Conservation (phyloP, 1,140 invertebrate genomes). For the Gryon sp. region DNA sequence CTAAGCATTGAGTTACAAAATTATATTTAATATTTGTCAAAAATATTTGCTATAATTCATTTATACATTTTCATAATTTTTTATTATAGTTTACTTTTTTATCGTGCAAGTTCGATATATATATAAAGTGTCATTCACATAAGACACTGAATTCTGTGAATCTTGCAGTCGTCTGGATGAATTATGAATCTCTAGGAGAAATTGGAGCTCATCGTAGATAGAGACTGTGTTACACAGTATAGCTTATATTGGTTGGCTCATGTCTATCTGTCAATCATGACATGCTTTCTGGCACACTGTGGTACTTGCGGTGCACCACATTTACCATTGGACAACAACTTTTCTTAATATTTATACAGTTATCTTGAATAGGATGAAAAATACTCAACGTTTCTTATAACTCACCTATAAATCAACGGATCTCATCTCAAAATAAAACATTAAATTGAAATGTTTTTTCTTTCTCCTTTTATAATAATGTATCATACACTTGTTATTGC, state of each 20-base stretch:
- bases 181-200: constrained; percentile 55
- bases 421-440: constrained; percentile 24
- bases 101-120: too few relatives aligned
- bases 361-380: constrained; percentile 39
- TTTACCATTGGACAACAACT: constrained; percentile 24
- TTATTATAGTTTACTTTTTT: too few relatives aligned
- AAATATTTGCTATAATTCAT: too few relatives aligned
- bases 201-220: constrained; percentile 57
- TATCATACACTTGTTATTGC: too few relatives aligned
- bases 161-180: constrained; percentile 38
- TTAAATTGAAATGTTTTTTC: too few relatives aligned
- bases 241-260: constrained; percentile 54
- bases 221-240: constrained; percentile 54
- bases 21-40: too few relatives aligned
- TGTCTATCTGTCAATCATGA: constrained; percentile 68
- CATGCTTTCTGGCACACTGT: constrained; percentile 59
- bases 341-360: constrained; percentile 50
- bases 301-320: constrained; percentile 58
- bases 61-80: too few relatives aligned
- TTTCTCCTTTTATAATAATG: too few relatives aligned
- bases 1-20: too few relatives aligned
- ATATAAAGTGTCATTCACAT: constrained; percentile 29
- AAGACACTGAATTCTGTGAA: constrained; percentile 43
- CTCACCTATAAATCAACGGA: constrained; percentile 39
- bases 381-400: constrained; percentile 22